phyloP scores from a whole-genome alignment of 2,113 vertebrate species.

The Deroptyus accipitrinus region DNA sequence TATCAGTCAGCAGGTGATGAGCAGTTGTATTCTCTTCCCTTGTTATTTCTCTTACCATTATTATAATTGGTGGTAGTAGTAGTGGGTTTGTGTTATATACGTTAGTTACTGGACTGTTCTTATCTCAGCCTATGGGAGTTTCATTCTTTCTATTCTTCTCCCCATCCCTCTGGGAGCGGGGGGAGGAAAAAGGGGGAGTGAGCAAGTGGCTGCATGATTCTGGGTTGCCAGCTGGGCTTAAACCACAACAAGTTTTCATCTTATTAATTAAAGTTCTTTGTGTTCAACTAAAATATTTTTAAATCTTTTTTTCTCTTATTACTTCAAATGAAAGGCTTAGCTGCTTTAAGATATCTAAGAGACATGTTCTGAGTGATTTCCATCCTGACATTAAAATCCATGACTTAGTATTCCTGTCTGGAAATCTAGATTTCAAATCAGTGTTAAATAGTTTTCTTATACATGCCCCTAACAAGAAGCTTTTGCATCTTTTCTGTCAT shows the following conservation, averaged over 20 bases:
- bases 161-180: too few relatives aligned
- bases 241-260: background rate
- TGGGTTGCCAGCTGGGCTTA: too few relatives aligned
- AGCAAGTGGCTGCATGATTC: too few relatives aligned
- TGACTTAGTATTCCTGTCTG: background rate
- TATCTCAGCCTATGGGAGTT: too few relatives aligned
- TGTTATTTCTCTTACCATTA: too few relatives aligned
- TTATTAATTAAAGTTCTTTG: background rate
- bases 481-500: background rate
- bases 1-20: too few relatives aligned
- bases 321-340: background rate
- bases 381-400: background rate
- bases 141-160: too few relatives aligned
- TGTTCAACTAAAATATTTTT: background rate
- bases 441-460: background rate
- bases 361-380: background rate
- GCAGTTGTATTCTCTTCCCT: too few relatives aligned
- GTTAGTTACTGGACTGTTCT: too few relatives aligned
- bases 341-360: background rate
- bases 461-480: background rate
- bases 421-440: background rate
- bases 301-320: background rate
- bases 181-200: too few relatives aligned
- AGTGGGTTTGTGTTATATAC: too few relatives aligned
- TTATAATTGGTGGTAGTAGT: too few relatives aligned